Conservation (phyloP, 2,888 invertebrate species). For the Elysia crispata region DNA sequence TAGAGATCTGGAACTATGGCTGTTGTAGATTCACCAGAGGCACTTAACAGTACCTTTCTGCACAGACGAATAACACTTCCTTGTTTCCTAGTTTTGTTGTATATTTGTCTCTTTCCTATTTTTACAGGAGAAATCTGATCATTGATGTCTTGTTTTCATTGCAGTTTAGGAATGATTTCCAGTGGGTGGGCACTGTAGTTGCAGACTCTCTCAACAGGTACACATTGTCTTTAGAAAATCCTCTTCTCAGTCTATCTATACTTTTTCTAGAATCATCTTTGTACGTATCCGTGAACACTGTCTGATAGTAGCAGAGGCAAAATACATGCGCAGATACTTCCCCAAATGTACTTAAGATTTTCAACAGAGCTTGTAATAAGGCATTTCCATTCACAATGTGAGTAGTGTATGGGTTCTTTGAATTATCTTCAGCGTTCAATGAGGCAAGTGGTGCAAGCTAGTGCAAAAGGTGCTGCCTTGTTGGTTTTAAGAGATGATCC, state of each 20-base stretch:
- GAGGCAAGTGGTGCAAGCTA: neutral
- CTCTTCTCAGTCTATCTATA: neutral
- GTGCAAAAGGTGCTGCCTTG: slow-evolving; percentile 1
- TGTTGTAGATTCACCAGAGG: neutral
- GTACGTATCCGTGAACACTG: neutral
- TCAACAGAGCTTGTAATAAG: neutral
- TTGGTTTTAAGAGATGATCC: slow-evolving; percentile 1
- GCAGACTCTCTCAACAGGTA: neutral
- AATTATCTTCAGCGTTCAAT: neutral
- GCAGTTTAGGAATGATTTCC: too few species aligned
- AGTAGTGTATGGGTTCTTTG: neutral
- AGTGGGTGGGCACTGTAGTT: too few species aligned
- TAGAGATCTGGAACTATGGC: neutral
- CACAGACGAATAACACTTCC: too few species aligned
- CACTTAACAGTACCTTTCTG: neutral
- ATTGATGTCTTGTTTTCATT: too few species aligned
- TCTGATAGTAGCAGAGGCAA: neutral
- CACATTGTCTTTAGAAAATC: neutral
- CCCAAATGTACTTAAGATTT: neutral
- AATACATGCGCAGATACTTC: neutral
- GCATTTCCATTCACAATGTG: neutral
- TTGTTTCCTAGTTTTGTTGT: too few species aligned
- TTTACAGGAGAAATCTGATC: too few species aligned
- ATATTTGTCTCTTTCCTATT: too few species aligned
- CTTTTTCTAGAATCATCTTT: neutral